Conservation (phyloP, 2,888 invertebrate genomes). For the Chesias legatella region DNA sequence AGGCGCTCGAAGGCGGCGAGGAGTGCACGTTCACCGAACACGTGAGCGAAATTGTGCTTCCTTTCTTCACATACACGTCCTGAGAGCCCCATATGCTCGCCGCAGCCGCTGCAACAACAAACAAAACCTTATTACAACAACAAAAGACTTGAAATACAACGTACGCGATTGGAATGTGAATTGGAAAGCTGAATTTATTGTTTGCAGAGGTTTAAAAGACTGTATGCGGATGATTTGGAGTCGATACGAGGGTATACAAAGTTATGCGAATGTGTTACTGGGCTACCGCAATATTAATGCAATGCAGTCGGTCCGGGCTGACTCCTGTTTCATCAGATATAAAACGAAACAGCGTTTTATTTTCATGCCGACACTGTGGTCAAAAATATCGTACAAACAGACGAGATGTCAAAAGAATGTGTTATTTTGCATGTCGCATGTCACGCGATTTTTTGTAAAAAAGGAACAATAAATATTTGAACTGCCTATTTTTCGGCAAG, state of each 20-base stretch:
- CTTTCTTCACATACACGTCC: conserved; percentile 93
- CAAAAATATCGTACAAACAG: no score
- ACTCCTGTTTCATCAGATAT: no score
- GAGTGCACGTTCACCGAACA: conserved; percentile 94
- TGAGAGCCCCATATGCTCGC: conserved; percentile 92
- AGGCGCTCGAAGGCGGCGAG: conserved; percentile 85
- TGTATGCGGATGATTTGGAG: conserved; percentile 3
- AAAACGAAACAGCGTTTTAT: no score
- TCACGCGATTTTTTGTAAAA: no score
- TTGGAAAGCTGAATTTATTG: conserved; percentile 1
- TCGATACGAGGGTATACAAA: neutral
- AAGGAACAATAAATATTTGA: no score
- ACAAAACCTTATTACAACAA: conserved; percentile 33
- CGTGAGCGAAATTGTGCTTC: conserved; percentile 93
- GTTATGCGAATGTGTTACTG: no score
- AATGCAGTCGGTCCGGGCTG: no score
- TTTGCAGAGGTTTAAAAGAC: conserved; percentile 1
- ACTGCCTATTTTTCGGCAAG: no score
- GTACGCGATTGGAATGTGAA: neutral
- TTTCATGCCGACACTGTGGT: no score
- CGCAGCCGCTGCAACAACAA: conserved; percentile 87
- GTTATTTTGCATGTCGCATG: no score
- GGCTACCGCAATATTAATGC: no score
- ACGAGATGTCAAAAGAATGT: no score
- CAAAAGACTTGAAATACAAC: conserved; percentile 6